Conservation (phyloP, 1,140 invertebrate species). For the Heliconius nattereri region DNA sequence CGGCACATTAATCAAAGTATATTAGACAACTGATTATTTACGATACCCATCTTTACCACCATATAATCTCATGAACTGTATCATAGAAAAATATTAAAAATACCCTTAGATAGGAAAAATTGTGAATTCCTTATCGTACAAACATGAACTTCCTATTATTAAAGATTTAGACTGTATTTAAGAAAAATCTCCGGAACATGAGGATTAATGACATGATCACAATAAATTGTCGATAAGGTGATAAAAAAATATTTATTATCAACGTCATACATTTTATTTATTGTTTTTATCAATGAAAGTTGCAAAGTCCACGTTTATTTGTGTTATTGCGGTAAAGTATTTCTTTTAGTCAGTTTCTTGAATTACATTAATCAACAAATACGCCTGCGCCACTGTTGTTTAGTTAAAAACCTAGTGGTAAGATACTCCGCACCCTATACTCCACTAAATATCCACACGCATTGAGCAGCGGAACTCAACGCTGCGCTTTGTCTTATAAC, state of each 20-base stretch:
- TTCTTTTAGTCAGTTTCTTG: background rate
- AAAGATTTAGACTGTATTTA: background rate
- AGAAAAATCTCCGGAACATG: slow-evolving; percentile 24
- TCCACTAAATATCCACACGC: too few species aligned
- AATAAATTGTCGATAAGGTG: slow-evolving; percentile 14
- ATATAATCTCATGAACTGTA: background rate
- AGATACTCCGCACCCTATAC: too few species aligned
- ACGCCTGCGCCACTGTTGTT: too few species aligned
- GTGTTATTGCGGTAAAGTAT: background rate
- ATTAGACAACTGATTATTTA: slow-evolving; percentile 2
- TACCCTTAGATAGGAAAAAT: background rate
- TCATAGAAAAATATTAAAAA: background rate
- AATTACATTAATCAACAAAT: too few species aligned
- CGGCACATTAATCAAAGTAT: slow-evolving; percentile 14
- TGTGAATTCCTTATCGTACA: slow-evolving; percentile 8
- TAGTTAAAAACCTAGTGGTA: too few species aligned
- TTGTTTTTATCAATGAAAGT: background rate
- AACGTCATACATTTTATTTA: slow-evolving; percentile 14
- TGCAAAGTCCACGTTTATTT: background rate
- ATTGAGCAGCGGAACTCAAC: too few species aligned
- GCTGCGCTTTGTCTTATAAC: too few species aligned
- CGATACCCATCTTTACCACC: slow-evolving; percentile 2
- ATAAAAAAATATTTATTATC: slow-evolving; percentile 24
- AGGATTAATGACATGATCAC: slow-evolving; percentile 17
- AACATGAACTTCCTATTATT: background rate